These are phyloP conservation scores for Dryobotodes eremita DNA, from an alignment of 2,888 invertebrate species.

Conservation along the genomic window DNA sequence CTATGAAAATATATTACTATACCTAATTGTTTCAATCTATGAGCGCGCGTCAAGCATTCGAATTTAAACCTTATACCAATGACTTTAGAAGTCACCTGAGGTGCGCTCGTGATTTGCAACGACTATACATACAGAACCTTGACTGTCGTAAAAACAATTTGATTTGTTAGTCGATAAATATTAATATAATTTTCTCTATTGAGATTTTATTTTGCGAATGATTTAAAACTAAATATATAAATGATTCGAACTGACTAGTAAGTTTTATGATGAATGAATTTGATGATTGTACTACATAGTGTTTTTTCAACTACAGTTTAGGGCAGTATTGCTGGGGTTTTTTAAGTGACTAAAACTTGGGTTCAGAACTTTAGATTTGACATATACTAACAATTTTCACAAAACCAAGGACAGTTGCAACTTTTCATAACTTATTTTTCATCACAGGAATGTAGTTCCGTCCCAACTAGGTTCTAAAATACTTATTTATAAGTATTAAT, in stretches of 20 bases:
- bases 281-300: slow-evolving; percentile 5
- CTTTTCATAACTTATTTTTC: too few relatives aligned
- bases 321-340: slow-evolving; percentile 3
- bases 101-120: neutral
- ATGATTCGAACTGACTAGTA: slow-evolving; percentile 57
- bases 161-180: slow-evolving; percentile 3
- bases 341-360: neutral
- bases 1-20: neutral
- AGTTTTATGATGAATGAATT: slow-evolving; percentile 11
- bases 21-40: neutral
- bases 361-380: neutral
- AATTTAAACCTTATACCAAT: slow-evolving; percentile 16
- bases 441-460: neutral
- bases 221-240: slow-evolving; percentile 37
- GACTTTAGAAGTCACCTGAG: neutral
- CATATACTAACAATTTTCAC: neutral
- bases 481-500: neutral
- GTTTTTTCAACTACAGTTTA: slow-evolving; percentile 4
- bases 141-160: slow-evolving; percentile 41
- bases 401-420: slow-evolving; percentile 6
- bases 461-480: neutral
- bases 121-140: neutral
- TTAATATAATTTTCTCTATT: slow-evolving; percentile 26
- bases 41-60: neutral
- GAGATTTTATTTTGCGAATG: slow-evolving; percentile 27